Evolutionary conservation across 2,888 invertebrate species (phyloP), one percentile per base, ranked within the genome.

Genomic region (Adelognathus sp.): DNA sequence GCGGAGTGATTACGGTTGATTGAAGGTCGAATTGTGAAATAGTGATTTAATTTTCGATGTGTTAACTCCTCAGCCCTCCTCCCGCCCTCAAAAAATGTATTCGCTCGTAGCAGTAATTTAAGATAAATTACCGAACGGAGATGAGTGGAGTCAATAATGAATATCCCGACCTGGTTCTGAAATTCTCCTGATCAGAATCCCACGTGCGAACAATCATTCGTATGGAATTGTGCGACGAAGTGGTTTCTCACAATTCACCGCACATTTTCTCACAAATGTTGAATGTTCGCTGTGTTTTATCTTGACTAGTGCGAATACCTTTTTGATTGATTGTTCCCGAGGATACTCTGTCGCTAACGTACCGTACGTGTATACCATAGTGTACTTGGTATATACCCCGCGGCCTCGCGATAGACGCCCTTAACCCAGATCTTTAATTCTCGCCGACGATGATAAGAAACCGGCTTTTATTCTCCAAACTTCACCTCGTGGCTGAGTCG

Each of bases 391-490:
- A n/a, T n/a, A n/a, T 21, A 33, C 9, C 33, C 9, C 33, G 11
- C 18, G 18, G 56, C 31, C 33, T 18, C 16, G 33, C 2, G 18
- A n/a, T 11, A 2, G 16, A 36, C 16, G 56, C 33, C 56, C 56
- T 56, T 56, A 56, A 56, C 56, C 56, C 33, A 56, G 56, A 56
- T 56, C 33, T 56, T 33, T 31, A 11, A 2, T 1, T 7, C 4
- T 18, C 18, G 9, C 33, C 16, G 18, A 56, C 36, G n/a, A 36
- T 36, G 58, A 58, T 58, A 39, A 58, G 58, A 58, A 58, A 58
- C 21, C 58, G 58, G 58, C 58, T 58, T 60, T 27, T 16, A 41
- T n/a, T 46, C n/a, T 2, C 9, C 41, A 14, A 41, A 60, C 39
- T 29, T 61, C 41, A 44, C 31, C n/a, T 29, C 31, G 11, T 16